These are phyloP conservation scores for Rhegmatorhina hoffmannsi DNA, from an alignment of 2,113 vertebrate species.

Conservation along the genomic window DNA sequence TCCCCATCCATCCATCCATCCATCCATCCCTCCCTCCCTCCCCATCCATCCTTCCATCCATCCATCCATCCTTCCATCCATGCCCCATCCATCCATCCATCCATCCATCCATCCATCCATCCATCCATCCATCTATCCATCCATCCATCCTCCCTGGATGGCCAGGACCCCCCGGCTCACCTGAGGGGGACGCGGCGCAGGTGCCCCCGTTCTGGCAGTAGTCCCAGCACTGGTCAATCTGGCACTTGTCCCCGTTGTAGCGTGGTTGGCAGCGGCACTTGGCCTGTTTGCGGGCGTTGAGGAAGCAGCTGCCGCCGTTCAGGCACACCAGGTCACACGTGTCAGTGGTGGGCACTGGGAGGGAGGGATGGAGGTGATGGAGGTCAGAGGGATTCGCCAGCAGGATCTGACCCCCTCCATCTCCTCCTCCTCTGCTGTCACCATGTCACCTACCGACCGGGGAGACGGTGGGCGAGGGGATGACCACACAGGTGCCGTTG, in stretches of 20 bases:
- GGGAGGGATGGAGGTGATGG: neutral
- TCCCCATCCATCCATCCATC: too few species aligned
- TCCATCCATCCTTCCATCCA: too few species aligned
- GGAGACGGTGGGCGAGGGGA: slow-evolving; percentile 80
- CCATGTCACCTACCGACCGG: slow-evolving; percentile 81
- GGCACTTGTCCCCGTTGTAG: slow-evolving; percentile 90
- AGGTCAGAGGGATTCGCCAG: rapidly evolving
- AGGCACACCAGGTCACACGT: slow-evolving; percentile 87
- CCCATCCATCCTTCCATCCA: too few species aligned
- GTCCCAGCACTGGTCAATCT: slow-evolving; percentile 90
- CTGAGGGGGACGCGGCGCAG: slow-evolving; percentile 88
- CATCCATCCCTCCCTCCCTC: too few species aligned
- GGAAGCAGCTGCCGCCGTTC: slow-evolving; percentile 93
- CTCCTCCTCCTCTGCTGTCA: neutral
- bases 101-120: neutral
- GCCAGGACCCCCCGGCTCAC: slow-evolving; percentile 28
- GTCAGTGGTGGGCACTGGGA: slow-evolving; percentile 78
- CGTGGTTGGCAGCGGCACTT: slow-evolving; percentile 96
- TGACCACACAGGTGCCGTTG: slow-evolving; percentile 89
- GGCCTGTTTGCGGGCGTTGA: slow-evolving; percentile 88
- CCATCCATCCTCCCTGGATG: rapidly evolving
- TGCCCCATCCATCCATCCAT: too few species aligned
- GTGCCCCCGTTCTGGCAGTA: slow-evolving; percentile 94
- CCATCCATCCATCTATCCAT: neutral
- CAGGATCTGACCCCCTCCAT: neutral